Percentiles rank a stretch among this genome's conserved stretches.
Evolutionary conservation across 2,888 invertebrate genomes (phyloP).

Genomic region (Conops quadrifasciatus): DNA sequence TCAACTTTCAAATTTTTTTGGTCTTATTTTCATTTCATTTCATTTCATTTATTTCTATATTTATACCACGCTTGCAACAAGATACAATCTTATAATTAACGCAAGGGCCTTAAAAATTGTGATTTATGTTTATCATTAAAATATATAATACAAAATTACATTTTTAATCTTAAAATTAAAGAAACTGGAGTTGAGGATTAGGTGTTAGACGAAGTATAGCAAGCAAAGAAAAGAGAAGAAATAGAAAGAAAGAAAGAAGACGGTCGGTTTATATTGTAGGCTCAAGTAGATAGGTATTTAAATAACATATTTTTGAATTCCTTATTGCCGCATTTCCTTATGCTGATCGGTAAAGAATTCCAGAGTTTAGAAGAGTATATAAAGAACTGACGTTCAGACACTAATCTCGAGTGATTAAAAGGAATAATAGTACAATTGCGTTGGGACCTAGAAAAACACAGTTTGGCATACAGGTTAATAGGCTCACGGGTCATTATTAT

Average conservation of each 20-base stretch:
- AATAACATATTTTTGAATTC: background rate
- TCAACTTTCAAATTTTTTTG: too few relatives aligned
- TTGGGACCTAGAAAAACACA: background rate
- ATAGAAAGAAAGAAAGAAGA: background rate
- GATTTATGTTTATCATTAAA: too few relatives aligned
- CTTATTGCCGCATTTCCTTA: background rate
- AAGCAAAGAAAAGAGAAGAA: background rate
- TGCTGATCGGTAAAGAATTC: background rate
- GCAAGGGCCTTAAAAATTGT: too few relatives aligned
- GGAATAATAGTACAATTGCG: background rate
- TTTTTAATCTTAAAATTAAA: too few relatives aligned
- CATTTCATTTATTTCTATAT: too few relatives aligned
- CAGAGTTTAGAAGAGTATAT: background rate
- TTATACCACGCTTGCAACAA: too few relatives aligned
- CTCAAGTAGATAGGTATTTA: background rate
- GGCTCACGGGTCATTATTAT: conserved; percentile 4
- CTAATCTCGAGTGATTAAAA: background rate
- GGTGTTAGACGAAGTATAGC: background rate
- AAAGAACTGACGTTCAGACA: conserved; percentile 12
- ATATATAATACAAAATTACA: too few relatives aligned
- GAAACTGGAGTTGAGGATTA: background rate
- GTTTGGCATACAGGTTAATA: background rate
- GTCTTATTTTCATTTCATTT: too few relatives aligned
- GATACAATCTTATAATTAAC: too few relatives aligned
- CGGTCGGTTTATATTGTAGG: background rate